Conservation (phyloP, 2,113 vertebrate genomes). For the Coptodon rendalli region DNA sequence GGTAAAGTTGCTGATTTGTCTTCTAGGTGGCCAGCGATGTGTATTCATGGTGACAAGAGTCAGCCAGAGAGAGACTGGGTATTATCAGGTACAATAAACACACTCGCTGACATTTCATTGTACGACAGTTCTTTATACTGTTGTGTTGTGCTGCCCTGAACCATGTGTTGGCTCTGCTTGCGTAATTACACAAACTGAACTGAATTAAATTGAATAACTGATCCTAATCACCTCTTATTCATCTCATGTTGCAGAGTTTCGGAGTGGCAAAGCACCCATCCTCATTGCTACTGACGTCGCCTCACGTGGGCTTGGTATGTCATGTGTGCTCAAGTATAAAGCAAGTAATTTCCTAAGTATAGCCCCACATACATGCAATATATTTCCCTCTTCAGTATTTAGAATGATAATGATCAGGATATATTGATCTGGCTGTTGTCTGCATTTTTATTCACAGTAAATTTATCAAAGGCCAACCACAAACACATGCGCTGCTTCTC, state of each 20-base stretch:
- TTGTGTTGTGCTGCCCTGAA: not conserved
- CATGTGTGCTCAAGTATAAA: slow-evolving; percentile 68
- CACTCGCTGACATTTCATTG: not conserved
- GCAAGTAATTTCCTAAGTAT: not conserved
- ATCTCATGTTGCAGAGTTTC: slow-evolving; percentile 86
- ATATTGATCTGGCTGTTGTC: not conserved
- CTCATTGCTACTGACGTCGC: slow-evolving; percentile 98
- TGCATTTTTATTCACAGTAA: not conserved
- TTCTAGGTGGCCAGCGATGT: slow-evolving; percentile 92
- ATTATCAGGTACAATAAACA: slow-evolving; percentile 77
- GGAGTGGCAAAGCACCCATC: slow-evolving; percentile 95
- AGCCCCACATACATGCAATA: not conserved
- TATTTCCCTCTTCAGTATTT: not conserved
- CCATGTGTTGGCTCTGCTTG: not conserved
- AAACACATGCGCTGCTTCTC: not conserved
- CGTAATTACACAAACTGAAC: not conserved
- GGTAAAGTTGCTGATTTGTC: not conserved
- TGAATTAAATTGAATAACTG: not conserved
- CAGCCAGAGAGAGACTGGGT: slow-evolving; percentile 99
- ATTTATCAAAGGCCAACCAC: not conserved
- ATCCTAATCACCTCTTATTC: slow-evolving; percentile 47
- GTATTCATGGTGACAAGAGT: slow-evolving; percentile 99
- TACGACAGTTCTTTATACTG: not conserved
- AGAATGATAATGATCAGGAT: not conserved
- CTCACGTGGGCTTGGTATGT: slow-evolving; percentile 99